Evolutionary conservation across 2,888 invertebrate species (phyloP).

Genomic region (Latrodectus elegans): DNA sequence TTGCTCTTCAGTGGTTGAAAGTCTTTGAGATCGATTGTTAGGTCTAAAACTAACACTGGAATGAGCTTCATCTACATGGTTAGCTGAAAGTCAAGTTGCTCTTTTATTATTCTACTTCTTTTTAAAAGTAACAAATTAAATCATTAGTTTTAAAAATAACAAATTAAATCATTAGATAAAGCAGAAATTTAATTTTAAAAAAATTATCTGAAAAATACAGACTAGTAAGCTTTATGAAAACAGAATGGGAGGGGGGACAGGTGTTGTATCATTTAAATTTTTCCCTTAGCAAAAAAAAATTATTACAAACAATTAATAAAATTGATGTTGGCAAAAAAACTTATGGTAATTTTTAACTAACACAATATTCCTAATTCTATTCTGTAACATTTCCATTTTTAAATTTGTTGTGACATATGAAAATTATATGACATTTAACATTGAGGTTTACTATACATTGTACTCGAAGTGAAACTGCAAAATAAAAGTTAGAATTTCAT

Average conservation of each 20-base stretch:
- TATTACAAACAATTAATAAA: background rate
- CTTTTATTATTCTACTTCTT: background rate
- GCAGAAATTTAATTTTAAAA: background rate
- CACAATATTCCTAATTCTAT: background rate
- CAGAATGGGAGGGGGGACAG: too few species aligned
- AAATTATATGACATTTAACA: too few species aligned
- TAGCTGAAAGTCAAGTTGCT: constrained; percentile 16
- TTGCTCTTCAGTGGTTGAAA: constrained; percentile 51
- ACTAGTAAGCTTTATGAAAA: too few species aligned
- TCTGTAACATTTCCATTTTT: too few species aligned
- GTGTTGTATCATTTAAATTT: too few species aligned
- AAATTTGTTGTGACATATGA: too few species aligned
- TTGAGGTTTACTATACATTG: too few species aligned
- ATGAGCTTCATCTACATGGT: constrained; percentile 58
- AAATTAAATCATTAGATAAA: background rate
- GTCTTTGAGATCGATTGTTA: constrained; percentile 46
- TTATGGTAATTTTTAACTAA: background rate
- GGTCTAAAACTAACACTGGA: constrained; percentile 61
- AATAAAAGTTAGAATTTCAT: too few species aligned
- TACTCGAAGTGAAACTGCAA: too few species aligned
- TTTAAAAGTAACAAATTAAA: background rate
- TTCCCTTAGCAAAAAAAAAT: background rate
- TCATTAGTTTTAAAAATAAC: background rate
- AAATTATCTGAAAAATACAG: background rate
- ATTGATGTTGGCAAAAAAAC: background rate